These are phyloP conservation scores for Camelus dromedarius DNA, from an alignment of 2,113 vertebrate genomes.

Conservation along the genomic window DNA sequence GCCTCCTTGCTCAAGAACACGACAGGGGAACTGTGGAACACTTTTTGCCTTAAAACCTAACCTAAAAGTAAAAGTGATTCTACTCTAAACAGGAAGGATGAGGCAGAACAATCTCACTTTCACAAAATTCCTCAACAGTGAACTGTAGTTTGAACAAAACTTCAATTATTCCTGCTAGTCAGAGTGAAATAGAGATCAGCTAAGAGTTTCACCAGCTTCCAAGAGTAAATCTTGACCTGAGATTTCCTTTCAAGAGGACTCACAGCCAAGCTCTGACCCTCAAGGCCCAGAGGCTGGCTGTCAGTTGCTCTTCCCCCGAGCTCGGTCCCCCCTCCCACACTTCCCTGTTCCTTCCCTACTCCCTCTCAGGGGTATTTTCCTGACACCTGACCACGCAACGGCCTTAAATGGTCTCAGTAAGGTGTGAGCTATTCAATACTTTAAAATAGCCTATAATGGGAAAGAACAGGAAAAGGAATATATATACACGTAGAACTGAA, in stretches of 20 bases:
- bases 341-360: not conserved
- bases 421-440: not conserved
- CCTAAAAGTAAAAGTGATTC: not conserved
- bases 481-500: too few relatives aligned
- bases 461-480: too few relatives aligned
- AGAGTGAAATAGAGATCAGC: not conserved
- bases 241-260: not conserved
- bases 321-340: not conserved
- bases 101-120: not conserved
- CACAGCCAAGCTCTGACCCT: not conserved
- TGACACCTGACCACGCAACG: not conserved
- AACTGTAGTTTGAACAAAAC: slow-evolving; percentile 27
- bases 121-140: not conserved
- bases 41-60: not conserved
- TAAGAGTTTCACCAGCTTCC: not conserved
- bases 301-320: too few relatives aligned
- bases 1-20: not conserved
- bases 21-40: not conserved
- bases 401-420: not conserved
- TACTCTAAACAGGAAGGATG: not conserved
- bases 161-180: not conserved
- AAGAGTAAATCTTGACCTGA: not conserved
- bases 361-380: too few relatives aligned
- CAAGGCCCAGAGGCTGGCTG: not conserved
- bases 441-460: too few relatives aligned